These are phyloP conservation scores for Drosophila busckii DNA, from an alignment of 1,140 invertebrate species.

Conservation along the genomic window DNA sequence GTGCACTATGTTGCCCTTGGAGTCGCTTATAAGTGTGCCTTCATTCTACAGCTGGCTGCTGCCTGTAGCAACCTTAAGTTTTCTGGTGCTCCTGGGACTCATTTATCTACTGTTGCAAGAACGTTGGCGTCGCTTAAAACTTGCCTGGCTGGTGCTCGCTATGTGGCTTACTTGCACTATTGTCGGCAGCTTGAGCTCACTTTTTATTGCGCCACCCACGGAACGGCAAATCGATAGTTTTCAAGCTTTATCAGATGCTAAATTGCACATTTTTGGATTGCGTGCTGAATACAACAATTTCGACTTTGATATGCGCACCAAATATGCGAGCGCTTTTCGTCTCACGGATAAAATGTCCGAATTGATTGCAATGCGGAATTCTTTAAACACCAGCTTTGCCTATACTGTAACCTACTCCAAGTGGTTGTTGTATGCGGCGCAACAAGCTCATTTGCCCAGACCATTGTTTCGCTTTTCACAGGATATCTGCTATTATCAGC, in stretches of 20 bases:
- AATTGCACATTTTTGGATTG: conserved; percentile 25
- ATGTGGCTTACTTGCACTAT: conserved; percentile 33
- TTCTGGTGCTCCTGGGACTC: conserved; percentile 22
- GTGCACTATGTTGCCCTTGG: conserved; percentile 55
- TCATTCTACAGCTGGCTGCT: conserved; percentile 10
- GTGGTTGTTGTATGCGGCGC: conserved; percentile 41
- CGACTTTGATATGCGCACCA: conserved; percentile 44
- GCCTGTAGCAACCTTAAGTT: neutral
- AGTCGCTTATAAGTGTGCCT: conserved; percentile 10
- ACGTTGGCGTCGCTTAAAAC: conserved; percentile 14
- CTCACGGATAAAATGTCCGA: conserved; percentile 6
- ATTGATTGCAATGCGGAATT: conserved; percentile 24
- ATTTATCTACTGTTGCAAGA: neutral
- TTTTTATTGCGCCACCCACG: conserved; percentile 27
- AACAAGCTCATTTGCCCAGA: conserved; percentile 18
- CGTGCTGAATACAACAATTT: conserved; percentile 29
- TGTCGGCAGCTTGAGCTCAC: conserved; percentile 18
- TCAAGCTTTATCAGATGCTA: conserved; percentile 14
- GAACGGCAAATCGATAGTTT: conserved; percentile 24
- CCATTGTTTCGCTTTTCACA: conserved; percentile 47
- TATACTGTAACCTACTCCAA: conserved; percentile 45
- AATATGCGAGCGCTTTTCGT: conserved; percentile 29
- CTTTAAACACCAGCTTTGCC: conserved; percentile 41
- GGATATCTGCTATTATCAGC: conserved; percentile 37
- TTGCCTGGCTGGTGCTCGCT: conserved; percentile 34